phyloP scores from a whole-genome alignment of 2,113 vertebrate species.

The Sebastes schlegelii region DNA sequence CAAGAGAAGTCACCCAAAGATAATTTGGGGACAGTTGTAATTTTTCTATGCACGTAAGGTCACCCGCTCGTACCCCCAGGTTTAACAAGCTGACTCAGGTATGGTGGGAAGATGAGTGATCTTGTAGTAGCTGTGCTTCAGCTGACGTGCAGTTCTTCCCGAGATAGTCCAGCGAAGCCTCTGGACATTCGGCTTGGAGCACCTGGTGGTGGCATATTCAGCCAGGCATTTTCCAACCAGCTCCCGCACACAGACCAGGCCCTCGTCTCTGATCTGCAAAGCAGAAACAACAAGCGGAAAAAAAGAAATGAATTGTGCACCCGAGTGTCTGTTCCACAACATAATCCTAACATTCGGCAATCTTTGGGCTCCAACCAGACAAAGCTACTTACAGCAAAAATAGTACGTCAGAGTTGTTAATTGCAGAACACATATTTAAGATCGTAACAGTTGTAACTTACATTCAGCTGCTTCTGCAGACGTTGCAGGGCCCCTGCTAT shows the following conservation, averaged over 20 bases:
- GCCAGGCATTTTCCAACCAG: conserved; percentile 92
- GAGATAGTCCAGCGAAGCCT: conserved; percentile 97
- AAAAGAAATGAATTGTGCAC: background rate
- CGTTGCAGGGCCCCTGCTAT: conserved; percentile 84
- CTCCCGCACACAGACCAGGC: conserved; percentile 91
- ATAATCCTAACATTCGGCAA: too few relatives aligned
- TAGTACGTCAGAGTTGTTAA: background rate
- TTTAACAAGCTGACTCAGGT: conserved; percentile 88
- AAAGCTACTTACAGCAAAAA: background rate
- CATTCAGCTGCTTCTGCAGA: conserved; percentile 89
- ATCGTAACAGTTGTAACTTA: conserved; percentile 66
- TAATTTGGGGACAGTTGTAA: conserved; percentile 4
- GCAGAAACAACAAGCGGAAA: background rate
- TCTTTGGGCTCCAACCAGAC: background rate
- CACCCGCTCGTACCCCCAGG: conserved; percentile 16
- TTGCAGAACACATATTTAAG: background rate
- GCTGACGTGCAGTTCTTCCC: conserved; percentile 91
- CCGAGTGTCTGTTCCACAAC: background rate
- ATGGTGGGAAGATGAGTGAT: conserved; percentile 96
- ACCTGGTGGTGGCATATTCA: conserved; percentile 92
- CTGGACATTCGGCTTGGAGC: conserved; percentile 91
- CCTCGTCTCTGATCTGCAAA: conserved; percentile 88
- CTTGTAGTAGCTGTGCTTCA: conserved; percentile 96
- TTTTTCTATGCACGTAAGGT: conserved; percentile 14
- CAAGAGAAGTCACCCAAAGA: background rate